phyloP scores from a whole-genome alignment of 1,140 invertebrate species.

The Oedothorax gibbosus region DNA sequence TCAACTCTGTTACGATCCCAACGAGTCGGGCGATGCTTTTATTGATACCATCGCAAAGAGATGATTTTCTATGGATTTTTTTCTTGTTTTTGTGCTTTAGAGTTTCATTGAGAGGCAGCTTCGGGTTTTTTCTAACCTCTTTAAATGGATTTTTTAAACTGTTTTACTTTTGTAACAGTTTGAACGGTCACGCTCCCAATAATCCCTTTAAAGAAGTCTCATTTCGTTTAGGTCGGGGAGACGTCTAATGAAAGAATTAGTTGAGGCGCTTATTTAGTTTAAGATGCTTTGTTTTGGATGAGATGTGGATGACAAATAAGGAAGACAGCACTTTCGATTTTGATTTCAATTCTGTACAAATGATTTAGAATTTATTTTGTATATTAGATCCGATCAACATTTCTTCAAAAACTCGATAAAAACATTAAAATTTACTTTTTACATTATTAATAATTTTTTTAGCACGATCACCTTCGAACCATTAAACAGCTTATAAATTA shows the following conservation, averaged over 20 bases:
- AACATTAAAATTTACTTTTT: no score
- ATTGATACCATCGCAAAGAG: constrained; percentile 29
- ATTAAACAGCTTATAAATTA: no score
- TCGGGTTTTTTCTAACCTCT: constrained; percentile 19
- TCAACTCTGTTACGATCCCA: constrained; percentile 29
- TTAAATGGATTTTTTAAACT: constrained; percentile 16
- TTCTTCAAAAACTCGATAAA: no score
- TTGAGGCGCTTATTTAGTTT: constrained; percentile 15
- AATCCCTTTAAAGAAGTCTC: constrained; percentile 34
- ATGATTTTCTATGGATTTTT: constrained; percentile 6
- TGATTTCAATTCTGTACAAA: not conserved
- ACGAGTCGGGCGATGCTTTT: constrained; percentile 24
- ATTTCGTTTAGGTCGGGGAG: constrained; percentile 11
- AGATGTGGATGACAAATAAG: not conserved
- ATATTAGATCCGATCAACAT: not conserved
- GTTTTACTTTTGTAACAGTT: not conserved
- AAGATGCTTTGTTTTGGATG: not conserved
- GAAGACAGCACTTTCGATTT: not conserved
- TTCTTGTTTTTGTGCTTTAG: constrained; percentile 14
- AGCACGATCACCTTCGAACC: no score
- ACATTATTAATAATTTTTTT: no score
- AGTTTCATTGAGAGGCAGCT: not conserved
- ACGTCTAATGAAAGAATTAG: constrained; percentile 20
- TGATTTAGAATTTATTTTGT: not conserved
- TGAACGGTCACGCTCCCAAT: constrained; percentile 10